Percentiles rank a stretch among this genome's conserved stretches.
phyloP scores from a whole-genome alignment of 2,888 invertebrate species.

The Cephalotes varians region DNA sequence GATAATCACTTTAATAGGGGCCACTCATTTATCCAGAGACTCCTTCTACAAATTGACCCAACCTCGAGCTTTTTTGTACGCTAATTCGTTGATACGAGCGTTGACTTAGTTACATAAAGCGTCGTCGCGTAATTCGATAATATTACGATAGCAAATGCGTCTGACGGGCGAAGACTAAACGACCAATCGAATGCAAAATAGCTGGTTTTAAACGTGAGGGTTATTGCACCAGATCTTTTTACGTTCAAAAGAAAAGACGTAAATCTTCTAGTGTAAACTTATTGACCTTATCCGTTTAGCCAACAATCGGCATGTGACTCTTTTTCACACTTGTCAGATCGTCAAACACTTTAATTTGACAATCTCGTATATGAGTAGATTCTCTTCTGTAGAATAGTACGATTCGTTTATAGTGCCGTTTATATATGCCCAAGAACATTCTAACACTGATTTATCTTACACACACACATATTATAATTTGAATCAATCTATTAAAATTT shows the following conservation, averaged over 20 bases:
- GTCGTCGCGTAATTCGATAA: conserved; percentile 23
- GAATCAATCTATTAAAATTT: not conserved
- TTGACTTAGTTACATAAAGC: conserved; percentile 39
- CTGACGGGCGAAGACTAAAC: not conserved
- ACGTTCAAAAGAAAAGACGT: conserved; percentile 47
- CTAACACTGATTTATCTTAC: not conserved
- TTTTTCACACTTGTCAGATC: conserved; percentile 79
- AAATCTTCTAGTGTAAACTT: conserved; percentile 75
- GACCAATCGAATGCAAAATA: conserved; percentile 42
- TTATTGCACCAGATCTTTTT: conserved; percentile 60
- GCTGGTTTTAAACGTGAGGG: conserved; percentile 33
- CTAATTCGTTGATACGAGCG: conserved; percentile 48
- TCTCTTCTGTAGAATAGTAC: not conserved
- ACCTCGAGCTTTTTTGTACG: conserved; percentile 65
- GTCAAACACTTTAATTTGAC: conserved; percentile 81
- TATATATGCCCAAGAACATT: not conserved
- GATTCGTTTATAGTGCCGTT: not conserved
- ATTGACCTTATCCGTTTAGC: conserved; percentile 76
- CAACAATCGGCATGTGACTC: conserved; percentile 78
- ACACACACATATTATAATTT: no score
- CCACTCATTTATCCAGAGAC: conserved; percentile 71
- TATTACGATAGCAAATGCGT: conserved; percentile 28
- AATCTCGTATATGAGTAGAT: conserved; percentile 13
- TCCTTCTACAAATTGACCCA: conserved; percentile 62
- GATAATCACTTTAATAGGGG: conserved; percentile 82